Base-by-base conservation (phyloP, 2,113 vertebrate genomes). In the Proterorhinus semilunaris region DNA sequence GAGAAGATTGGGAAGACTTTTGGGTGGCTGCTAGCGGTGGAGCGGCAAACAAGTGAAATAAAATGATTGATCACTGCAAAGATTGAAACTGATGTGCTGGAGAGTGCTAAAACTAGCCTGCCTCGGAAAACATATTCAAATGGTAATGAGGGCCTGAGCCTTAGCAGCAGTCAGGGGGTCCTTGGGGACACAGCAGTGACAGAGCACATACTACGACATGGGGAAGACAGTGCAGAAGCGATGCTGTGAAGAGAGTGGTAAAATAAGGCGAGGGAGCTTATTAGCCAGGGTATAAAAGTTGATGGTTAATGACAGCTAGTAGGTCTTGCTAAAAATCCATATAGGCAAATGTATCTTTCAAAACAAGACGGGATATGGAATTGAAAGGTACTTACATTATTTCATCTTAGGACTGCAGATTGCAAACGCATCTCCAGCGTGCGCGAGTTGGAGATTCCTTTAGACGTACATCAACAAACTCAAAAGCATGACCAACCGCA, bases 21-120 rank as follows among this genome's bases (percentile, higher is more conserved):
- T 53, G 66, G 46, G 71, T 71, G 59, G 73, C 67, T 74, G 76
- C 80, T 76, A 79, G 83, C 83, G 83, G 68, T 71, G 65, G 72
- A 75, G 76, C 66, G 73, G 65, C 74, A 75, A 86, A 84, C 79
- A 82, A 72, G 78, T 75, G 77, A 71, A 72, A 85, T 58, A 43
- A 66, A 66, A 85, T 90, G 89, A 91, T 79, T 86, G 81, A 91
- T 89, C 75, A 86, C 83, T 82, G 86, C 75, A 84, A 68, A 76
- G 84, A 88, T 80, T 72, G 72, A 79, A 75, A 89, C 79, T 62
- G 69, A 86, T 83, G 79, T 54, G 73, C 66, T 63, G 62, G 43
- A 70, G 77, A 86, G 44, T 91, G 76, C 80, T 86, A 75, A 89
- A 91, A 78, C 61, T 66, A 72, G 65, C 59, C 68, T 65, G 69